Evolutionary conservation across 2,888 invertebrate genomes (phyloP).

Genomic region (Epicampocera succincta): DNA sequence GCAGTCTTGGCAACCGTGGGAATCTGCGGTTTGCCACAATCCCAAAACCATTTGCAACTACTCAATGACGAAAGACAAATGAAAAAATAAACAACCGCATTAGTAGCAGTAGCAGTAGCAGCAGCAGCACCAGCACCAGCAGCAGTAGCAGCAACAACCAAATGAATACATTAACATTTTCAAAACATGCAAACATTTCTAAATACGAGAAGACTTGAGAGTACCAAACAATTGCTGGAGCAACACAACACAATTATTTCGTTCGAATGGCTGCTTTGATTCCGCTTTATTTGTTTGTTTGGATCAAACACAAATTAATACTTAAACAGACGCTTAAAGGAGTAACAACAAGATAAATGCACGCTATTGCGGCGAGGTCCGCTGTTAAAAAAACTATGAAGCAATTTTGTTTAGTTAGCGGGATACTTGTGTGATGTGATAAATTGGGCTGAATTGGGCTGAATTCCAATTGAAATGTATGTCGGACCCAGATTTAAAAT

Average conservation of each 20-base stretch:
- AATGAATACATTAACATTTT: conserved; percentile 64
- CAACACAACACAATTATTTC: conserved; percentile 55
- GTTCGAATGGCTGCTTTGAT: conserved; percentile 54
- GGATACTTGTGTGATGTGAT: no score
- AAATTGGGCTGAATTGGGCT: no score
- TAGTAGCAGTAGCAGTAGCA: conserved; percentile 41
- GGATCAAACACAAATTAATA: conserved; percentile 51
- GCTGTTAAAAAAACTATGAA: no score
- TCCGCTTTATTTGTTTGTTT: conserved; percentile 37
- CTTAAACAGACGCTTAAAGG: conserved; percentile 35
- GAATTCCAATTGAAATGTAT: no score
- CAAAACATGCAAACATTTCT: conserved; percentile 55
- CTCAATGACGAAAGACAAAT: conserved; percentile 71
- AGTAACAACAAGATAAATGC: background rate
- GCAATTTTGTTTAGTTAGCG: no score
- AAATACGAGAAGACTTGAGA: conserved; percentile 54
- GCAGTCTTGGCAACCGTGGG: conserved; percentile 74
- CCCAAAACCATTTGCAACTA: conserved; percentile 76
- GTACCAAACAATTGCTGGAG: conserved; percentile 59
- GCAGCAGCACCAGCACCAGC: background rate
- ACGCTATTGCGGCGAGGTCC: no score
- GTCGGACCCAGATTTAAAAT: no score
- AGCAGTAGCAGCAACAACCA: conserved; percentile 38
- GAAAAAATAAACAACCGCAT: conserved; percentile 60
- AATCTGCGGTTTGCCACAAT: conserved; percentile 75